These are phyloP conservation scores for Rhinoraja longicauda DNA, from an alignment of 2,797 vertebrate genomes.

Conservation along the genomic window DNA sequence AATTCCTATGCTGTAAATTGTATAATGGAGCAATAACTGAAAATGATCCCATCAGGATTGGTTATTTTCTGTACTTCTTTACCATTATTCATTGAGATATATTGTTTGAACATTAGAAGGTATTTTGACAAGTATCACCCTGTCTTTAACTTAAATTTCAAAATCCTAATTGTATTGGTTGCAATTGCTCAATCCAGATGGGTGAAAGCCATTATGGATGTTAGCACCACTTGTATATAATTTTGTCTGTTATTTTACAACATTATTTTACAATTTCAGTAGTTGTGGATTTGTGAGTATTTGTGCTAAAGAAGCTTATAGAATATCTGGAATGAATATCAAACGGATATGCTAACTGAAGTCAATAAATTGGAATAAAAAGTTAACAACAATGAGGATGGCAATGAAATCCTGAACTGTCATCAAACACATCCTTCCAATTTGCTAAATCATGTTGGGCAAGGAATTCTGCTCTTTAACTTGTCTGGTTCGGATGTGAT, in stretches of 20 bases:
- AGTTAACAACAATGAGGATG: too few relatives aligned
- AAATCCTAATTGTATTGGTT: neutral
- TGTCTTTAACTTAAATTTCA: neutral
- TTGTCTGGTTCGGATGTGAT: too few relatives aligned
- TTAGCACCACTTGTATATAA: neutral
- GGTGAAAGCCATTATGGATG: neutral
- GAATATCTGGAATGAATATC: neutral
- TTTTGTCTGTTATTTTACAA: neutral
- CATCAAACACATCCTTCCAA: too few relatives aligned
- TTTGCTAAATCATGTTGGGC: too few relatives aligned
- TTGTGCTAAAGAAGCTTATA: neutral
- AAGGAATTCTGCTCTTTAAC: too few relatives aligned
- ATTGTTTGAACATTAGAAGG: neutral
- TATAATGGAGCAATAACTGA: neutral
- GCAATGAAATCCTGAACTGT: too few relatives aligned
- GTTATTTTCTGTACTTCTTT: neutral
- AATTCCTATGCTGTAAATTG: neutral
- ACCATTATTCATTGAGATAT: neutral
- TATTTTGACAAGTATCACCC: neutral
- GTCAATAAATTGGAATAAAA: too few relatives aligned
- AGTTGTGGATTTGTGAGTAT: neutral
- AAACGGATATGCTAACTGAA: neutral
- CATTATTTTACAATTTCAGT: neutral
- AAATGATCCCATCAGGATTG: neutral
- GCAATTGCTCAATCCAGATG: neutral